Evolutionary conservation across 2,113 vertebrate species (phyloP).

Genomic region (Camarhynchus parvulus): DNA sequence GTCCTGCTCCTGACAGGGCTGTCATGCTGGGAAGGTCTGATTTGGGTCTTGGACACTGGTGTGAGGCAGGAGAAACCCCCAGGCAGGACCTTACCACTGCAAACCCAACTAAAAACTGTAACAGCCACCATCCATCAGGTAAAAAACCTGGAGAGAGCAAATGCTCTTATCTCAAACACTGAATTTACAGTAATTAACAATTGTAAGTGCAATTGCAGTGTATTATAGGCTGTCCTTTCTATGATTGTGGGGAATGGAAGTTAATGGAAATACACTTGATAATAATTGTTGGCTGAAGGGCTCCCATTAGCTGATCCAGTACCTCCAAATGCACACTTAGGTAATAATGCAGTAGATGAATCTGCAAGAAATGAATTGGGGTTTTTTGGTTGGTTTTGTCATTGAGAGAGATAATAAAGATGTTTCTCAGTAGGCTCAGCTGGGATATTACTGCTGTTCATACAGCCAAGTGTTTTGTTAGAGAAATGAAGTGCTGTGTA

Average conservation of each 20-base stretch:
- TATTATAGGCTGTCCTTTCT: background rate
- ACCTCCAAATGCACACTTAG: background rate
- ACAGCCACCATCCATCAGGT: background rate
- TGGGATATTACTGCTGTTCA: constrained; percentile 25
- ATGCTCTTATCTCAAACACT: background rate
- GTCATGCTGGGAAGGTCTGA: background rate
- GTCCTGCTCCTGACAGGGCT: background rate
- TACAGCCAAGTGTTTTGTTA: background rate
- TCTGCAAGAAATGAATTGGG: background rate
- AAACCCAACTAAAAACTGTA: background rate
- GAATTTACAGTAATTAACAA: constrained; percentile 53
- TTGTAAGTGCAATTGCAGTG: background rate
- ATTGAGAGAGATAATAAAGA: constrained; percentile 7
- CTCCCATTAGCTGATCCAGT: constrained; percentile 39
- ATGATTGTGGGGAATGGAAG: background rate
- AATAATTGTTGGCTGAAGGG: constrained; percentile 9
- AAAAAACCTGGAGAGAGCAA: background rate
- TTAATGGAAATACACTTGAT: constrained; percentile 51
- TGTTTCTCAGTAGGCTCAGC: background rate
- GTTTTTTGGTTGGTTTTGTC: background rate
- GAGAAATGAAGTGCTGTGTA: background rate
- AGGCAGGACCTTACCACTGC: rapidly evolving
- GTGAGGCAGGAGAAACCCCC: background rate
- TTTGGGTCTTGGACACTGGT: rapidly evolving
- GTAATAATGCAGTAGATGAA: constrained; percentile 12